Evolutionary conservation across 2,888 invertebrate species (phyloP), one percentile per base, ranked within the genome.

Genomic region (Protodeltote pygarga): DNA sequence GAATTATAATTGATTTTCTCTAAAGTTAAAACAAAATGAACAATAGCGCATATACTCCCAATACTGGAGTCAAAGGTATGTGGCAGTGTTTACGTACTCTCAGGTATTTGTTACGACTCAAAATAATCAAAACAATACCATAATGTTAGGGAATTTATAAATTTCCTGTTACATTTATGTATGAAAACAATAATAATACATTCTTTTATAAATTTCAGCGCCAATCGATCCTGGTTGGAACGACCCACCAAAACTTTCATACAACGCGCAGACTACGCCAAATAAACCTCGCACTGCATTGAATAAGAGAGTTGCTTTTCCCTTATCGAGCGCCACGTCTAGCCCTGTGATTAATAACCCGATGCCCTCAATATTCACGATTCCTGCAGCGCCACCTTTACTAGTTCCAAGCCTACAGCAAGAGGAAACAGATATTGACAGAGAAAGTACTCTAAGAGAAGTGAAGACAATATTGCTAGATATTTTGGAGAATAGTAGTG

Each of bases 201-300:
- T 17, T 2, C 1, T n/a, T 11, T 14, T 8, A 2, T 40, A 4
- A 44, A 31, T 58, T 45, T 2, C 68, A 92, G 92, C 79, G 5
- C 71, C 85, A 5, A 90, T 82, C 55, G 93, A 93, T 66, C 93
- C 93, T 21, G 93, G 93, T 4, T 93, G 93, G 93, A 93, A 93
- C 62, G 93, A 93, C 65, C 93, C 93, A 3, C 93, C 93, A 1
- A 86, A 86, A 48, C 83, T 93, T 41, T 81, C 92, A 0, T 93
- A 92, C 60, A 91, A 85, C 34, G 67, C 83, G 2, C 89, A 88
- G 47, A 68, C 74, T 4, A 83, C 86, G 13, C 82, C 88, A 3
- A 90, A 84, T 52, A 84, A 85, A 49, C 92, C 92, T 16, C 82
- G 90, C 31, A 88, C 87, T 51, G 80, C 90, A 58, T 75, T 93